These are phyloP conservation scores for Channallabes apus DNA, from an alignment of 2,797 vertebrate genomes.

Conservation along the genomic window DNA sequence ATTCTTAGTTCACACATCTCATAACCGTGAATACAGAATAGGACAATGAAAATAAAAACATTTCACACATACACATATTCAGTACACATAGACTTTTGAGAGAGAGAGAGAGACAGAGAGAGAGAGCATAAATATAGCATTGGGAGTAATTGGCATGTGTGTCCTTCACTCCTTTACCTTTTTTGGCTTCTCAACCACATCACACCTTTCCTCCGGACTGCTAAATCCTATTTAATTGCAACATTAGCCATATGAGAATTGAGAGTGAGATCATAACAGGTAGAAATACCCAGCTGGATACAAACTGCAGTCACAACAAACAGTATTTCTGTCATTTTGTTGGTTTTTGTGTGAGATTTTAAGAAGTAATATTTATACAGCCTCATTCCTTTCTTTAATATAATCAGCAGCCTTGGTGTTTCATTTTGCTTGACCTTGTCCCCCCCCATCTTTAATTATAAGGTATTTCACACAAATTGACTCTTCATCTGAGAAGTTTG, in stretches of 20 bases:
- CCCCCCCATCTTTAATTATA: background rate
- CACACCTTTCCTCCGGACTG: background rate
- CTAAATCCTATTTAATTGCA: background rate
- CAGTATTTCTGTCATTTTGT: background rate
- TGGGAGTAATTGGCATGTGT: background rate
- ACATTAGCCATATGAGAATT: background rate
- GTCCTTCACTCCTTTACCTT: background rate
- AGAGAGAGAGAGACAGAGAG: background rate
- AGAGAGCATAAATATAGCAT: background rate
- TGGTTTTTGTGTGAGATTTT: background rate
- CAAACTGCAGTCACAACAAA: background rate
- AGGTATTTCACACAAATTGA: background rate
- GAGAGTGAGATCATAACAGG: background rate
- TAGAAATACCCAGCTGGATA: background rate
- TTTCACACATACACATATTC: background rate
- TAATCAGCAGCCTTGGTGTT: background rate
- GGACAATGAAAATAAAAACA: background rate
- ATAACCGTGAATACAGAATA: background rate
- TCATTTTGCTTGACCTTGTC: background rate
- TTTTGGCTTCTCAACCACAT: background rate
- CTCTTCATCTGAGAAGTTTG: background rate
- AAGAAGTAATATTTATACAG: background rate
- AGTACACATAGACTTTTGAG: too few species aligned
- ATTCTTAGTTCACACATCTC: background rate
- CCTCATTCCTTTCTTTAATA: constrained; percentile 3